Base-by-base conservation (phyloP, 2,888 invertebrate species). In the Hypercompe scribonia region DNA sequence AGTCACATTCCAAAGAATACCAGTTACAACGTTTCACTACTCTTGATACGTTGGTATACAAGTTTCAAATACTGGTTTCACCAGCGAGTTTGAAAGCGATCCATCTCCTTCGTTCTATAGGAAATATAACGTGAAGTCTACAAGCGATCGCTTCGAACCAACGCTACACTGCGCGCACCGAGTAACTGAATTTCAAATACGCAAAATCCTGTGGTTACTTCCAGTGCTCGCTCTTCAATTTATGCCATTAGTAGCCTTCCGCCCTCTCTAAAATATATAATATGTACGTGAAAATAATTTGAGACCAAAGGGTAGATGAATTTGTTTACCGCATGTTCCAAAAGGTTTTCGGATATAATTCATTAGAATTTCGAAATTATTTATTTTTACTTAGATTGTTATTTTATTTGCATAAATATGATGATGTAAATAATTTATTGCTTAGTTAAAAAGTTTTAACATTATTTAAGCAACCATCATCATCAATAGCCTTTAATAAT, bases 181-280 rank as follows among this genome's bases (percentile, higher is more conserved):
- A 91, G 91, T 90, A 92, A 91, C 93, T 93, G 91, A 94, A 94
- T 93, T 93, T 93, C 91, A 91, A 93, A 93, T 93, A 92, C 90
- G 91, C 90, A 92, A 93, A 93, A 94, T 91, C 91, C 91, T 90
- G 92, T 86, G 91, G 93, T 90, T 90, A 87, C 90, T 90, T 90
- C 88, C 83, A 90, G 87, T 90, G 89, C 89, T 90, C 90, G 90
- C 90, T 92, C 91, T 92, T 91, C 91, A 93, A 93, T 94, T 93
- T 93, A 92, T 93, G 90, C 92, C 91, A 93, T 93, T 93, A 93
- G 91, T 91, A 90, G 90, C 90, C 90, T 92, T 90, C 90, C 89
- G 87, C 87, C 88, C 88, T 87, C 87, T 84, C 84, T 86, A 87
- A 89, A 90, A 90, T 89, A 88, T 88, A 88, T 89, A 88, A 86